These are phyloP conservation scores for Miichthys miiuy DNA, from an alignment of 2,797 vertebrate species.

Conservation along the genomic window DNA sequence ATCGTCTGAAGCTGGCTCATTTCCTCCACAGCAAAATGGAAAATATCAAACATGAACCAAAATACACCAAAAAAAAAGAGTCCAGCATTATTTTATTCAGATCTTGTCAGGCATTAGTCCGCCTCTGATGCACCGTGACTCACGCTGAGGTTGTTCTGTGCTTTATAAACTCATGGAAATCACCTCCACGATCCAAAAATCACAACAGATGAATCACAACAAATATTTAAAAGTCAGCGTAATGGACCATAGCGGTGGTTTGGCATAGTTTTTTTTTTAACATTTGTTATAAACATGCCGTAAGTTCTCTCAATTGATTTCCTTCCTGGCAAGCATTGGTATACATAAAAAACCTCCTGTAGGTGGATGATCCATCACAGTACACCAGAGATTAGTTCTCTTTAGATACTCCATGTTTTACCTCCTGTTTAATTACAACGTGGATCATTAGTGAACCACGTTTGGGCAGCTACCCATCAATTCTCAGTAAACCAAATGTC, in stretches of 20 bases:
- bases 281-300: neutral
- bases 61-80: conserved; percentile 1
- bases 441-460: neutral
- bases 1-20: conserved; percentile 16
- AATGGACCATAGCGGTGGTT: neutral
- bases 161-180: conserved; percentile 33
- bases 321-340: neutral
- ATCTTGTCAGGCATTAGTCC: conserved; percentile 3
- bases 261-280: neutral
- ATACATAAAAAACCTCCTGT: neutral
- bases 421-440: neutral
- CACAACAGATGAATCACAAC: conserved; percentile 20
- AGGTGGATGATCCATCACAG: neutral
- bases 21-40: conserved; percentile 29
- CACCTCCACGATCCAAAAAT: neutral
- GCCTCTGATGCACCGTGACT: conserved; percentile 49
- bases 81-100: neutral
- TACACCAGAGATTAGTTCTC: neutral
- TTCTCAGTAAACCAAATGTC: neutral
- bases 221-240: neutral
- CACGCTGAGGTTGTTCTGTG: conserved; percentile 18
- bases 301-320: neutral
- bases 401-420: neutral
- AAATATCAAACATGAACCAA: conserved; percentile 31
- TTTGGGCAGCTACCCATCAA: too few relatives aligned